Evolutionary conservation across 2,797 vertebrate species (phyloP).

Genomic region (Platalea minor): DNA sequence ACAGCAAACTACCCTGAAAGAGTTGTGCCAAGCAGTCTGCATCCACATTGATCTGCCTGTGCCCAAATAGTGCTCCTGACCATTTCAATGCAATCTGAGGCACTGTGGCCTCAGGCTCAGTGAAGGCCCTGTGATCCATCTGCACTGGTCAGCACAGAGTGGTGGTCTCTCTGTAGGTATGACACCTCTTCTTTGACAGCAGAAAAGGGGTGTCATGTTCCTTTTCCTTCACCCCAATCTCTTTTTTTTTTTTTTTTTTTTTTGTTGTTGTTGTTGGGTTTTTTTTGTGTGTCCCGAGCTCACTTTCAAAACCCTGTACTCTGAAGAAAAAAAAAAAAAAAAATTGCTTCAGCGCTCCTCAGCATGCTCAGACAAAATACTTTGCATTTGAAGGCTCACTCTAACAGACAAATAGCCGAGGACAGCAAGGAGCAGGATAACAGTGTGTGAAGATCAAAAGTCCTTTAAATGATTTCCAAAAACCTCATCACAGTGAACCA

Average conservation of each 20-base stretch:
- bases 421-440: not conserved
- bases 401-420: not conserved
- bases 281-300: not conserved
- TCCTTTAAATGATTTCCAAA: not conserved
- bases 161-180: fast-evolving
- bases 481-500: not conserved
- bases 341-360: not conserved
- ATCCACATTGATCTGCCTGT: no score
- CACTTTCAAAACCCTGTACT: not conserved
- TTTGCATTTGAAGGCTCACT: not conserved
- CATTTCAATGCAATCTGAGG: not conserved
- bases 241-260: no score
- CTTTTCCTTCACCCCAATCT: no score
- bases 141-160: not conserved
- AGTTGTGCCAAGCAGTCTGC: not conserved
- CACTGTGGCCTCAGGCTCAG: not conserved
- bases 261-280: no score
- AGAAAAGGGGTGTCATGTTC: not conserved
- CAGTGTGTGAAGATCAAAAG: not conserved
- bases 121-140: not conserved
- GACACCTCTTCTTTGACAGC: not conserved
- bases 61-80: not conserved
- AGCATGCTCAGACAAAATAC: not conserved
- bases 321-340: not conserved
- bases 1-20: not conserved